phyloP scores from a whole-genome alignment of 1,140 invertebrate species.

The Drosophila albomicans region DNA sequence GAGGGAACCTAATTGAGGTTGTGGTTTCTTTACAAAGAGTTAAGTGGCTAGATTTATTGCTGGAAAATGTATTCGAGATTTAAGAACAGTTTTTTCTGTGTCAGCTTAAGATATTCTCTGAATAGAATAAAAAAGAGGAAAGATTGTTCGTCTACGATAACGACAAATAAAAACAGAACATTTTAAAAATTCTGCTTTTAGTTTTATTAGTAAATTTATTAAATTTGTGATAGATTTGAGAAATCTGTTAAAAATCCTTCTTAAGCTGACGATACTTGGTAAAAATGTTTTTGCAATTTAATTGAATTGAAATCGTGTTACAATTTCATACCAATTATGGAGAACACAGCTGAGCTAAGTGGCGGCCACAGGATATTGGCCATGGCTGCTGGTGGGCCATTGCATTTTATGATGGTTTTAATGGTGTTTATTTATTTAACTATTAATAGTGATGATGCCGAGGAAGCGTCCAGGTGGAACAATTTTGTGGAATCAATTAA shows the following conservation, averaged over 20 bases:
- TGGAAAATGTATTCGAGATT: not conserved
- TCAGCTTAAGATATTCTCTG: not conserved
- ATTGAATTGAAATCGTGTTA: constrained; percentile 10
- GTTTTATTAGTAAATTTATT: too few species aligned
- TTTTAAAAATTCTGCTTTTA: too few species aligned
- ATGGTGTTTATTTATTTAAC: constrained; percentile 49
- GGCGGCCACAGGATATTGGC: not conserved
- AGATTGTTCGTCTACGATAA: too few species aligned
- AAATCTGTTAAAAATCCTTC: not conserved
- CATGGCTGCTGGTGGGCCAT: not conserved
- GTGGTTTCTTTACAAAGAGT: constrained; percentile 8
- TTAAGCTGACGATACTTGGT: not conserved
- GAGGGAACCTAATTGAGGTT: constrained; percentile 16
- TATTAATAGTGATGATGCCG: constrained; percentile 58
- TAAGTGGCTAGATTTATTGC: constrained; percentile 33
- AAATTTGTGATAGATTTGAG: not conserved
- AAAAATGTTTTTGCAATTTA: not conserved
- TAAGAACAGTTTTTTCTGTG: not conserved
- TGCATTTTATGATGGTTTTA: constrained; percentile 34
- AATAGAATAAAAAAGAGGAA: not conserved
- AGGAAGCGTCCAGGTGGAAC: constrained; percentile 87
- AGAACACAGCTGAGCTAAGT: not conserved
- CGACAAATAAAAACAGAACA: too few species aligned
- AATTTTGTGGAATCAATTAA: constrained; percentile 90
- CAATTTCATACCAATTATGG: constrained; percentile 13